A percentile compares a stretch with the other conserved stretches of the same genome.
These are phyloP conservation scores for Propithecus coquereli DNA, from an alignment of 2,113 vertebrate species.

Conservation along the genomic window DNA sequence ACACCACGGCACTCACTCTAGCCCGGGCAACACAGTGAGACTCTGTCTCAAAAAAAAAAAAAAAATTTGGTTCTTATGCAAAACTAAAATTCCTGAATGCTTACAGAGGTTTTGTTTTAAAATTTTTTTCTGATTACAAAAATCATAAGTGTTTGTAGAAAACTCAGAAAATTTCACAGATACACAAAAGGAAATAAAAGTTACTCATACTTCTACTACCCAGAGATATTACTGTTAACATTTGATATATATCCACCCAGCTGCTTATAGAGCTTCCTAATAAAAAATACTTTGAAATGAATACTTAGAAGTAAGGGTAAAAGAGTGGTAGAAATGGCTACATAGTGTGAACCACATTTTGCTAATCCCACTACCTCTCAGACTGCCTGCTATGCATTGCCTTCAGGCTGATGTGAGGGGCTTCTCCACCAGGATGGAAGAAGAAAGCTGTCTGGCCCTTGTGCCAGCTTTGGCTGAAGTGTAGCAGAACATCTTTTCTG, in stretches of 20 bases:
- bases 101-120: neutral
- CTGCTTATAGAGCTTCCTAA: neutral
- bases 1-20: no score
- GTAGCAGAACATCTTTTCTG: neutral
- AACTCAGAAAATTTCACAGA: constrained; percentile 4
- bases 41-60: no score
- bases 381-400: neutral
- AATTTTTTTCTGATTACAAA: neutral
- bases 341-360: neutral
- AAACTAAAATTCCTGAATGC: neutral
- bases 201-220: neutral
- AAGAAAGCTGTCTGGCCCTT: neutral
- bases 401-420: neutral
- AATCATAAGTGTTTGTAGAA: neutral
- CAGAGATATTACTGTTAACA: neutral
- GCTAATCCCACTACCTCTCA: neutral
- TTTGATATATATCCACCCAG: neutral
- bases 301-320: neutral
- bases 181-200: neutral
- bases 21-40: no score
- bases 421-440: neutral
- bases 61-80: neutral
- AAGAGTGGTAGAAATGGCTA: neutral
- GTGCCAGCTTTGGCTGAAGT: neutral
- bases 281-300: neutral